Conservation (phyloP, 2,888 invertebrate species). For the Hecatera dysodea region DNA sequence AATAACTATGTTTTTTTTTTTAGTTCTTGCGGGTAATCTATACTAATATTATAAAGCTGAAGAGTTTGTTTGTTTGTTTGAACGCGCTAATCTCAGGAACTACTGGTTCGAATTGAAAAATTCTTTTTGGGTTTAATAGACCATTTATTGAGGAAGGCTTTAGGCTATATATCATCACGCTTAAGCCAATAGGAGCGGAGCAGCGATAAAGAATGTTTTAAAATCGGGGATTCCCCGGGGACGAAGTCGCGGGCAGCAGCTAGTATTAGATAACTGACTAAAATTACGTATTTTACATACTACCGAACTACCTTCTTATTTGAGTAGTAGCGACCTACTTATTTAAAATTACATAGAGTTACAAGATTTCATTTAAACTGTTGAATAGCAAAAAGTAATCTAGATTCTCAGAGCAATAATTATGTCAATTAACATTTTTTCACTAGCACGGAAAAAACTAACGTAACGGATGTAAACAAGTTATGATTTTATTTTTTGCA, state of each 20-base stretch:
- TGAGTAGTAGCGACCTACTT: neutral
- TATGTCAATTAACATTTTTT: constrained; percentile 15
- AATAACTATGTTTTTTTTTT: neutral
- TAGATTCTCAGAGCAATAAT: constrained; percentile 25
- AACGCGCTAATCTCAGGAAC: too few relatives aligned
- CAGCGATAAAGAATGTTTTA: too few relatives aligned
- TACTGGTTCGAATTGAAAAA: too few relatives aligned
- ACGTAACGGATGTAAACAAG: constrained; percentile 11
- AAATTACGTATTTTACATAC: neutral
- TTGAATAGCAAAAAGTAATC: constrained; percentile 1
- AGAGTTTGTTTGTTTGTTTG: too few relatives aligned
- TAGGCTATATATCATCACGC: too few relatives aligned
- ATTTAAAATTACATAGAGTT: neutral
- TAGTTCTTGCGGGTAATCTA: neutral
- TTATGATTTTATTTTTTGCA: constrained; percentile 1
- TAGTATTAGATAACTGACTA: neutral
- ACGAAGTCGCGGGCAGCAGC: too few relatives aligned
- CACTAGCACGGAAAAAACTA: constrained; percentile 3
- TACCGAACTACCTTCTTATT: too few relatives aligned
- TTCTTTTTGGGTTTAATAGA: too few relatives aligned
- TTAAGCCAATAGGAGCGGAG: too few relatives aligned
- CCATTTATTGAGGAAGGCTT: too few relatives aligned
- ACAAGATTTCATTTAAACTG: neutral
- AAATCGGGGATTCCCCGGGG: too few relatives aligned
- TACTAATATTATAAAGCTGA: too few relatives aligned